Evolutionary conservation across 2,113 vertebrate genomes (phyloP), one percentile per base, ranked within the genome.

Genomic region (Myotis yumanensis): DNA sequence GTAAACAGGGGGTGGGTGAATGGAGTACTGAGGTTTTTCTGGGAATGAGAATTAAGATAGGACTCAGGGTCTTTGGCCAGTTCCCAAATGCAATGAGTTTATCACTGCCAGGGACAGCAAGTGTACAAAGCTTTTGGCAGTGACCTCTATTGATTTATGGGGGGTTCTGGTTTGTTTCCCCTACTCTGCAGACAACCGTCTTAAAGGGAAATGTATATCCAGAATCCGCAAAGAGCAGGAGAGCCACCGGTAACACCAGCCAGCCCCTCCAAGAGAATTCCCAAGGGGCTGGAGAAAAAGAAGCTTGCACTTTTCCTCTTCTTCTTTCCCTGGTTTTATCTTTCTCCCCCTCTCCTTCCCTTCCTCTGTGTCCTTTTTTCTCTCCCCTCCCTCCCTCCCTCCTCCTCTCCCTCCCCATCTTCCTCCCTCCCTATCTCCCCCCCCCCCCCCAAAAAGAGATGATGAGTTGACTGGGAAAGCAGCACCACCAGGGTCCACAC

Each of bases 111-210:
- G 94, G 96, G 95, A 96, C 82, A 92, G 90, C 92, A 90, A 96
- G 96, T 93, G 93, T 95, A 91, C 93, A 97, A 94, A 96, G 97
- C 95, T 96, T 93, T 97, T 97, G 93, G 97, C 97, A 96, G 92
- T 96, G 95, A 97, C 97, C 96, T 87, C 93, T 88, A 52, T 90
- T 97, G 96, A 96, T 95, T 97, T 97, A 96, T 90, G 95, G 87
- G 89, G 90, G 96, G 86, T 79, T 94, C 96, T 96, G 95, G 72
- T 92, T 93, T 95, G 86, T 89, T 95, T 95, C 43, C 90, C 66
- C 90, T 16, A 68, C 40, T 95, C 73, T 95, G 90, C 83, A 96
- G 88, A 95, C 95, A 97, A 93, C 88, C 43, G 95, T 91, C 94
- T 96, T 95, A 83, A 89, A 89, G 93, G 96, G 91, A 94, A 95